A percentile compares a stretch with the other conserved stretches of the same genome.
Conservation (phyloP, 2,888 invertebrate species). For the Siphlonurus alternatus region DNA sequence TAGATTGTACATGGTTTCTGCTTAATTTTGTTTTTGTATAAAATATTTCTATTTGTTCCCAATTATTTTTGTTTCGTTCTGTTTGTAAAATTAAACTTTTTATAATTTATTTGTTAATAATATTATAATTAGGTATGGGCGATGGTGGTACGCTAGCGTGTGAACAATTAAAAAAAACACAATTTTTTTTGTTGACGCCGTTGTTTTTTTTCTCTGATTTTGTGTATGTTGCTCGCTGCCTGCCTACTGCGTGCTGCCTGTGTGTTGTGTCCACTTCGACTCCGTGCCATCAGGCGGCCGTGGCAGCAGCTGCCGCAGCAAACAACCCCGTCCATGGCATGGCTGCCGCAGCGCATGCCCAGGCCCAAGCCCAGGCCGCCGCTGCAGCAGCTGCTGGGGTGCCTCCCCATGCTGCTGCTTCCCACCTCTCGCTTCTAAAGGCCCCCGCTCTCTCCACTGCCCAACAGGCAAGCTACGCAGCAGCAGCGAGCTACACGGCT, state of each 20-base stretch:
- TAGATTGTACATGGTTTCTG: too few species aligned
- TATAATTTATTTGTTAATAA: background rate
- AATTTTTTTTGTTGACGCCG: background rate
- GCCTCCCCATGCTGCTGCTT: slow-evolving; percentile 47
- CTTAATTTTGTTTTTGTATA: too few species aligned
- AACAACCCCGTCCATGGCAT: background rate
- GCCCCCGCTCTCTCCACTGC: slow-evolving; percentile 36
- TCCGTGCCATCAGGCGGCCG: background rate
- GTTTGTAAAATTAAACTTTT: too few species aligned
- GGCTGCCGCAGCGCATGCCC: background rate
- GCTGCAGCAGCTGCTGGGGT: slow-evolving; percentile 51
- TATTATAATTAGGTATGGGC: background rate
- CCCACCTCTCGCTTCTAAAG: slow-evolving; percentile 45
- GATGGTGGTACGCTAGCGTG: background rate
- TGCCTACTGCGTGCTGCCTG: slow-evolving; percentile 3
- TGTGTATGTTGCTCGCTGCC: slow-evolving; percentile 4
- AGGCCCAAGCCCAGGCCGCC: slow-evolving; percentile 28
- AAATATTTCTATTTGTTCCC: too few species aligned
- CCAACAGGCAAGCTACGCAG: slow-evolving; percentile 76
- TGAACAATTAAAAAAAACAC: too few species aligned
- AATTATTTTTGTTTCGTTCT: too few species aligned
- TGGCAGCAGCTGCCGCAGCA: background rate
- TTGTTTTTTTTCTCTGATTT: slow-evolving; percentile 1
- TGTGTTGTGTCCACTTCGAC: background rate
- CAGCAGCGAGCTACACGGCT: slow-evolving; percentile 73